A percentile compares a stretch with the other conserved stretches of the same genome.
These are phyloP conservation scores for Eurosta solidaginis DNA, from an alignment of 1,140 invertebrate genomes.

Conservation along the genomic window DNA sequence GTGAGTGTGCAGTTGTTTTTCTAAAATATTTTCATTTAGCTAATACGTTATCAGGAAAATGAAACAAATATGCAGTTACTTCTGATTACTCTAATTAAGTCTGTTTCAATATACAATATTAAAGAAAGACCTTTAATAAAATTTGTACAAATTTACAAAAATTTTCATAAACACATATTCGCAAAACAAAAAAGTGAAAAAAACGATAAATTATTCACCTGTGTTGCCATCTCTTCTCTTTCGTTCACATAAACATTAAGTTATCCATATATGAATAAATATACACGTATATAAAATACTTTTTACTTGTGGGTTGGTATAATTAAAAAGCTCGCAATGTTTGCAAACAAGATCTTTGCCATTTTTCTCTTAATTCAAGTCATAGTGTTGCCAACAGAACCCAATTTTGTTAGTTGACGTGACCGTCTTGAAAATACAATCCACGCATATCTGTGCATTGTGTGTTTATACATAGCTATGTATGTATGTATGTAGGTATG, in stretches of 20 bases:
- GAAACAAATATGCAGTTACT: too few relatives aligned
- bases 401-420: neutral
- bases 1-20: neutral
- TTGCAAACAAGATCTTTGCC: constrained; percentile 34
- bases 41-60: neutral
- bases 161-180: constrained; percentile 11
- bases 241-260: neutral
- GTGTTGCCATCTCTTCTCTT: constrained; percentile 18
- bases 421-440: constrained; percentile 10
- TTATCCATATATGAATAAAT: neutral
- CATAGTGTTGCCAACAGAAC: neutral
- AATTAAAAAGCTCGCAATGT: constrained; percentile 30
- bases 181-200: neutral
- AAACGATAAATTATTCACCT: constrained; percentile 3
- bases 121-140: neutral
- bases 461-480: neutral
- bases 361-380: constrained; percentile 1
- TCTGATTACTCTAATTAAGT: too few relatives aligned
- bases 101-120: too few relatives aligned
- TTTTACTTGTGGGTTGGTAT: neutral
- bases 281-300: neutral
- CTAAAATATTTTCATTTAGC: neutral
- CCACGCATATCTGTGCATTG: neutral
- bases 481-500: too few relatives aligned
- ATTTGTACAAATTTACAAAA: neutral